These are phyloP conservation scores for Entomyzon cyanotis DNA, from an alignment of 2,113 vertebrate genomes.

Conservation along the genomic window DNA sequence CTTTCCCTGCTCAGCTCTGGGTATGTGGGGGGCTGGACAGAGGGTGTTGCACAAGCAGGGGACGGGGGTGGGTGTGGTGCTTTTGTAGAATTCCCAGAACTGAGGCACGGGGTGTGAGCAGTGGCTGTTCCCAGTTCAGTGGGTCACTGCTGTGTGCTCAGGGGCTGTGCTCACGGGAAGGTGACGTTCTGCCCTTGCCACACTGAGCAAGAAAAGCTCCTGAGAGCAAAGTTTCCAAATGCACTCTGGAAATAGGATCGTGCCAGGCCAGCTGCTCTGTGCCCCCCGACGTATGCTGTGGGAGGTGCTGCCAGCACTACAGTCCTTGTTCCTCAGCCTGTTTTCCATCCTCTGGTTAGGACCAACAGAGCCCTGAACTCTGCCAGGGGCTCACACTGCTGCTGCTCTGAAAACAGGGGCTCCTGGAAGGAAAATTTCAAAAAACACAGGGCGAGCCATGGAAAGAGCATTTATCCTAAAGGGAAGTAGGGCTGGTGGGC, in stretches of 20 bases:
- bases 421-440: neutral
- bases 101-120: neutral
- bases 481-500: neutral
- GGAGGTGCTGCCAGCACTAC: neutral
- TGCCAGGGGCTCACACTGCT: neutral
- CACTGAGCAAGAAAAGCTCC: neutral
- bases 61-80: rapidly evolving
- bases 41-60: neutral
- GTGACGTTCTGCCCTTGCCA: neutral
- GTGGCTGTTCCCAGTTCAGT: neutral
- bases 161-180: neutral
- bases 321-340: neutral
- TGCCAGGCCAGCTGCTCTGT: neutral
- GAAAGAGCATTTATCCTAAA: neutral
- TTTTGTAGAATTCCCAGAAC: neutral
- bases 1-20: neutral
- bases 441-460: rapidly evolving
- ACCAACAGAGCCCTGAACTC: neutral
- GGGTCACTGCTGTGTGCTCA: neutral
- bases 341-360: neutral
- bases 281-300: neutral
- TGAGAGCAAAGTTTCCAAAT: neutral
- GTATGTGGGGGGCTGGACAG: neutral
- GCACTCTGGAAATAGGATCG: neutral
- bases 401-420: neutral